Conservation (phyloP, 2,797 vertebrate species). For the Caiman crocodilus region DNA sequence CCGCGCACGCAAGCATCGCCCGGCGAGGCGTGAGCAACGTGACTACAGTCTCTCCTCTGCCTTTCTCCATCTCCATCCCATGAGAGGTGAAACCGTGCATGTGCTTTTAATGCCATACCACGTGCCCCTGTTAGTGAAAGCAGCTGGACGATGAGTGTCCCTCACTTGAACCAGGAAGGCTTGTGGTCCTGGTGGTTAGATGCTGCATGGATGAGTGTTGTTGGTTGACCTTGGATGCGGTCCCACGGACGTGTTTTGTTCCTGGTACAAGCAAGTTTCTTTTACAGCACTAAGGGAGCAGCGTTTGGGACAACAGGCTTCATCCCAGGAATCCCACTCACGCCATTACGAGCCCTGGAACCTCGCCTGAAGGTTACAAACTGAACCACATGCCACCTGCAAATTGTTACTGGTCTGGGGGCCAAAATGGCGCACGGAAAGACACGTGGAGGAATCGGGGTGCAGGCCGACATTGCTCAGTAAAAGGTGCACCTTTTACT, state of each 20-base stretch:
- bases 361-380: not conserved
- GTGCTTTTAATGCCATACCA: rapidly evolving
- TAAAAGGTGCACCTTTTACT: not conserved
- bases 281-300: rapidly evolving
- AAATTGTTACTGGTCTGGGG: rapidly evolving
- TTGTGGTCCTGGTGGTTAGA: not conserved
- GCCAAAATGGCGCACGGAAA: not conserved
- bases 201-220: not conserved
- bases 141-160: not conserved
- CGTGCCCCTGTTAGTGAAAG: rapidly evolving
- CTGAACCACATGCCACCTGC: rapidly evolving
- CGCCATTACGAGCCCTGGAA: not conserved
- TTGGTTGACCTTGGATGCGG: not conserved
- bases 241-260: not conserved
- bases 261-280: not conserved
- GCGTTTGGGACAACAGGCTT: not conserved
- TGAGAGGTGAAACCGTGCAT: too few relatives aligned
- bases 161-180: rapidly evolving
- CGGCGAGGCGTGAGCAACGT: too few relatives aligned
- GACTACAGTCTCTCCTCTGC: too few relatives aligned
- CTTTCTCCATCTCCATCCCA: too few relatives aligned
- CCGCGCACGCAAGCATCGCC: not conserved
- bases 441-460: rapidly evolving
- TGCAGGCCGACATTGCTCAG: not conserved
- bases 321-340: not conserved